Conservation (phyloP, 2,797 vertebrate genomes). For the Fistularia commersonii region DNA sequence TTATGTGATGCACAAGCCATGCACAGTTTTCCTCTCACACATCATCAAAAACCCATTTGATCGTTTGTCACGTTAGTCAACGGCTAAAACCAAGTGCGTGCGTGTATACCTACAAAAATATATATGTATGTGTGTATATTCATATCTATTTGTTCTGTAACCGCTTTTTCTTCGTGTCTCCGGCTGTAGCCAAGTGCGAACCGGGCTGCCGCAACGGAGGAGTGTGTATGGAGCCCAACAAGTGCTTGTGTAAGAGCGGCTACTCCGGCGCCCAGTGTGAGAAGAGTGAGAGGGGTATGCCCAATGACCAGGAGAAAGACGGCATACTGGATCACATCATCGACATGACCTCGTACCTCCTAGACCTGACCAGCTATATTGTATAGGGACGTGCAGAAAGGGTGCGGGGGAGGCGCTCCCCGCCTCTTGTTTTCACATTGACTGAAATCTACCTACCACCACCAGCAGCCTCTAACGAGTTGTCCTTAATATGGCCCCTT, state of each 20-base stretch:
- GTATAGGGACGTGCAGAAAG: constrained; percentile 80
- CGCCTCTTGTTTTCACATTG: constrained; percentile 38
- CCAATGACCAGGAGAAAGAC: constrained; percentile 82
- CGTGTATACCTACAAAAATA: not conserved
- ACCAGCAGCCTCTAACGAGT: constrained; percentile 63
- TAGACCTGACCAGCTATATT: constrained; percentile 96
- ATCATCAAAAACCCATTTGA: not conserved
- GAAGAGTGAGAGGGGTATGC: constrained; percentile 87
- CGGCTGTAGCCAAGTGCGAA: constrained; percentile 89
- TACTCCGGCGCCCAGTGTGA: constrained; percentile 92
- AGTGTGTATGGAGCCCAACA: constrained; percentile 92
- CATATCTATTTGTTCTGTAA: not conserved
- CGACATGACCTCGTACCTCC: constrained; percentile 96
- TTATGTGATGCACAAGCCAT: constrained; percentile 3
- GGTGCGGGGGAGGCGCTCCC: constrained; percentile 32
- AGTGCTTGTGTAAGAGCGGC: constrained; percentile 96
- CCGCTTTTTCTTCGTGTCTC: constrained; percentile 7
- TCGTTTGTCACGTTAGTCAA: not conserved
- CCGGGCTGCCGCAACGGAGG: constrained; percentile 92
- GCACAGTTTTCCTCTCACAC: constrained; percentile 1
- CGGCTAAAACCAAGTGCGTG: too few relatives aligned
- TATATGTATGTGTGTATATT: not conserved
- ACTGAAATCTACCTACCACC: constrained; percentile 70
- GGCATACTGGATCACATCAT: constrained; percentile 98
- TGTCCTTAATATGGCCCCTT: constrained; percentile 45